Evolutionary conservation across 2,113 vertebrate genomes (phyloP), one percentile per base, ranked within the genome.

Genomic region (Gymnocephalus cernua): DNA sequence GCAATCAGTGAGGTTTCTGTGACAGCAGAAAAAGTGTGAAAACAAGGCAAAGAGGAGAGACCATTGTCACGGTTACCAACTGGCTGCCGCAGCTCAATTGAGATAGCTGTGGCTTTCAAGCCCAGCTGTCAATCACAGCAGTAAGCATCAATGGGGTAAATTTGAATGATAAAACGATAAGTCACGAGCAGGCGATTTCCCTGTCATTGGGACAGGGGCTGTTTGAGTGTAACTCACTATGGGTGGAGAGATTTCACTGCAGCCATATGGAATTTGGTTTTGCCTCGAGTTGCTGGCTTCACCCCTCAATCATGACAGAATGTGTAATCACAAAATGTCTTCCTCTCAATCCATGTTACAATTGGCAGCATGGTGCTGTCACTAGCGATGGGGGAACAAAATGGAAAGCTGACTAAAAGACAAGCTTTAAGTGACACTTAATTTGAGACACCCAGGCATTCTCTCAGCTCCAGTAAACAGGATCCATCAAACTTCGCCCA

Each of bases 351-450:
- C 88, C 84, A 77, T 57, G 83, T 92, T 91, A 90, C 93, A 92
- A 93, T 84, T 88, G 83, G 88, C 88, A 88, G 84, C 85, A 81
- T 85, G 77, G 80, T 66, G 86, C 91, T 93, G 93, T 94, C 92
- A 92, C 88, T 21, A 74, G 81, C 88, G 90, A 93, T 80, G 89
- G 67, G 71, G 74, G 74, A 89, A 85, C 90, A 92, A 88, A 93
- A 92, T 92, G 86, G 88, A 93, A 88, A 89, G 84, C 88, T 79
- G 86, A 87, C 89, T 91, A 83, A 87, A 89, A 93, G 90, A 93
- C 92, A 86, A 86, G 89, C 88, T 91, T 91, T 93, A 94, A 94
- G 93, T 95, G 95, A 94, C 91, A 92, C 91, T 94, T 94, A 91
- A 94, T 94, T 92, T 92, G 90, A 95, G 91, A 93, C 83, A 89